phyloP scores from a whole-genome alignment of 2,797 vertebrate genomes.

The Gobio occitaniae region DNA sequence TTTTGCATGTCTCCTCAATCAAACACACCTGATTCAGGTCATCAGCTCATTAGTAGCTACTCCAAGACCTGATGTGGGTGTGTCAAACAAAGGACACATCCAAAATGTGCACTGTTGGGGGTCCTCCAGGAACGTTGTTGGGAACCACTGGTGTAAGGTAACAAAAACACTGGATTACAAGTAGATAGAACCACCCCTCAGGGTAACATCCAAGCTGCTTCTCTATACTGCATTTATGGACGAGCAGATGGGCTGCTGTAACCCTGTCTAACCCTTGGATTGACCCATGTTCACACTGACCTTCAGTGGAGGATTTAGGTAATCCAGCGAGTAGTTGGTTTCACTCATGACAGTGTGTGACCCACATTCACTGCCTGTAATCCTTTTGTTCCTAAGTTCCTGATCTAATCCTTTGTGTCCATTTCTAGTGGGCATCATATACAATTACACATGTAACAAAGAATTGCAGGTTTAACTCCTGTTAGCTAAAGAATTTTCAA shows the following conservation, averaged over 20 bases:
- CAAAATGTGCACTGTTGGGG: no score
- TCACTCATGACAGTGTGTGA: conserved; percentile 71
- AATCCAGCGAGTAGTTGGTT: conserved; percentile 67
- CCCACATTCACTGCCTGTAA: conserved; percentile 75
- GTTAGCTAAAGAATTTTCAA: conserved; percentile 16
- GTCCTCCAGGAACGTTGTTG: no score
- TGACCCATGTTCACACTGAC: conserved; percentile 53
- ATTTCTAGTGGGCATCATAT: conserved; percentile 67
- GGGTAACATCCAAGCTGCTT: background rate
- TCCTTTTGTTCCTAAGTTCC: conserved; percentile 76
- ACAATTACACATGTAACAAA: conserved; percentile 54
- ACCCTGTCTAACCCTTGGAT: conserved; percentile 29
- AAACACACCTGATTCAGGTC: no score
- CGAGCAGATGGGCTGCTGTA: conserved; percentile 36
- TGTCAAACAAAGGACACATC: no score
- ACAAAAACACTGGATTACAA: background rate
- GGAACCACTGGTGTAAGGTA: background rate
- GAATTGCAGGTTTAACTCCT: conserved; percentile 45
- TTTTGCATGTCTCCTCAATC: no score
- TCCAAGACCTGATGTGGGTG: no score
- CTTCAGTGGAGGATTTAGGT: conserved; percentile 65
- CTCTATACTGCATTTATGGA: background rate
- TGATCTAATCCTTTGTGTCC: conserved; percentile 72
- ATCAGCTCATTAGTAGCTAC: no score
- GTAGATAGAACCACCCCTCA: background rate